Conservation (phyloP, 2,888 invertebrate species). For the Danaus chrysippus region DNA sequence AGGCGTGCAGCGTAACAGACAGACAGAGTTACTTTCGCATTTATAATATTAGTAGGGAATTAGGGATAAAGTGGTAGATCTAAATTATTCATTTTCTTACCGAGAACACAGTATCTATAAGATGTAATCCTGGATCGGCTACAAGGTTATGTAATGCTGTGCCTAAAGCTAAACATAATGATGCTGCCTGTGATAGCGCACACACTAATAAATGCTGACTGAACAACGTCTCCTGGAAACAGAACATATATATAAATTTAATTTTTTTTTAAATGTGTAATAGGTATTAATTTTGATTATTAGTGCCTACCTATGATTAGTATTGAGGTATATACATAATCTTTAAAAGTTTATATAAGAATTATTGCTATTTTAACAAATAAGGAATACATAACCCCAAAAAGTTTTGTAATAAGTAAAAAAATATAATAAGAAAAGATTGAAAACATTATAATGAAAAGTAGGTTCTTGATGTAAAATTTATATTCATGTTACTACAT, state of each 20-base stretch:
- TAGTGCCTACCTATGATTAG: not conserved
- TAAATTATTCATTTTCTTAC: slow-evolving; percentile 44
- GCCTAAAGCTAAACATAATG: slow-evolving; percentile 93
- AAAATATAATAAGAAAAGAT: too few species aligned
- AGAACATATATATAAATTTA: slow-evolving; percentile 2
- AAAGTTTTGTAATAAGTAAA: too few species aligned
- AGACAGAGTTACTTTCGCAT: too few species aligned
- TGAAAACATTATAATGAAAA: too few species aligned
- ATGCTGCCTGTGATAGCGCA: slow-evolving; percentile 95
- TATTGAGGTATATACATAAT: not conserved
- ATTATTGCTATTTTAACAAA: too few species aligned
- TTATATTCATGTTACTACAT: too few species aligned
- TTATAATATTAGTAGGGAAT: too few species aligned
- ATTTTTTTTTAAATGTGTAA: too few species aligned
- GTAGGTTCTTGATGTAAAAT: too few species aligned
- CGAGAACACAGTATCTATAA: slow-evolving; percentile 80
- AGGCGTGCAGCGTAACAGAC: not conserved
- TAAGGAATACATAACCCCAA: too few species aligned
- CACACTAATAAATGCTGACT: slow-evolving; percentile 95
- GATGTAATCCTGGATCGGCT: slow-evolving; percentile 89
- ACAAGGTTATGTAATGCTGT: slow-evolving; percentile 95
- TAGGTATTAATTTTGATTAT: not conserved
- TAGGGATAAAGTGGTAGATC: not conserved
- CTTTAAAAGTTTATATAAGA: too few species aligned
- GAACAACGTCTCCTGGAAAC: slow-evolving; percentile 86